Conservation (phyloP, 2,797 vertebrate species). For the Crenichthys baileyi region DNA sequence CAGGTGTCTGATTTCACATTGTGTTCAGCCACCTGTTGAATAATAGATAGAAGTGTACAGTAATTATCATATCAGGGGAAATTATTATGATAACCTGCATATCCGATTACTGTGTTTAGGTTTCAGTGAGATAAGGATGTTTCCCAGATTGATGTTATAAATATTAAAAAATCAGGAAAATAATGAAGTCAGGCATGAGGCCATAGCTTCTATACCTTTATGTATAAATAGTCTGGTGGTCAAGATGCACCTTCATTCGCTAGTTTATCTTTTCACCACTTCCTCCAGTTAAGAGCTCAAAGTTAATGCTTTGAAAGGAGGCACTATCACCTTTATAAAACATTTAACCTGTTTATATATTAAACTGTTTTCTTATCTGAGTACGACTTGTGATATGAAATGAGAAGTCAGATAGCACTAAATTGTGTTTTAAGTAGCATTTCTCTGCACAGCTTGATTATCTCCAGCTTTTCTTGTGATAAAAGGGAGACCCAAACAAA, state of each 20-base stretch:
- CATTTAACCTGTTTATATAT: constrained; percentile 7
- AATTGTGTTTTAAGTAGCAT: constrained; percentile 9
- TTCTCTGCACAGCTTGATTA: constrained; percentile 42
- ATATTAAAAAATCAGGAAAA: constrained; percentile 30
- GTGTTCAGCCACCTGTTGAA: constrained; percentile 47
- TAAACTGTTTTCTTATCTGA: constrained; percentile 17
- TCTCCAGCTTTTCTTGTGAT: background rate
- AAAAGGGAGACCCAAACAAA: constrained; percentile 13
- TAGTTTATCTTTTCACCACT: constrained; percentile 35
- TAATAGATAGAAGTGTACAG: constrained; percentile 24
- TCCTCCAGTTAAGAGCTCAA: constrained; percentile 27
- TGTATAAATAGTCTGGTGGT: constrained; percentile 33
- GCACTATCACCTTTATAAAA: constrained; percentile 47
- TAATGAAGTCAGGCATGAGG: constrained; percentile 18
- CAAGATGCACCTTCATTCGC: constrained; percentile 48
- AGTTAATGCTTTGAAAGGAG: constrained; percentile 36
- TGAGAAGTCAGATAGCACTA: constrained; percentile 35
- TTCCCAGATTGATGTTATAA: constrained; percentile 39
- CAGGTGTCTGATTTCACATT: constrained; percentile 67
- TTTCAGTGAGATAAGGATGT: constrained; percentile 36
- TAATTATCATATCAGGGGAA: constrained; percentile 33
- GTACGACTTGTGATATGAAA: constrained; percentile 44
- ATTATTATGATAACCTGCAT: constrained; percentile 44
- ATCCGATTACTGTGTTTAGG: constrained; percentile 43
- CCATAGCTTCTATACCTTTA: constrained; percentile 16